Conservation (phyloP, 2,797 vertebrate genomes). For the Staurois parvus region DNA sequence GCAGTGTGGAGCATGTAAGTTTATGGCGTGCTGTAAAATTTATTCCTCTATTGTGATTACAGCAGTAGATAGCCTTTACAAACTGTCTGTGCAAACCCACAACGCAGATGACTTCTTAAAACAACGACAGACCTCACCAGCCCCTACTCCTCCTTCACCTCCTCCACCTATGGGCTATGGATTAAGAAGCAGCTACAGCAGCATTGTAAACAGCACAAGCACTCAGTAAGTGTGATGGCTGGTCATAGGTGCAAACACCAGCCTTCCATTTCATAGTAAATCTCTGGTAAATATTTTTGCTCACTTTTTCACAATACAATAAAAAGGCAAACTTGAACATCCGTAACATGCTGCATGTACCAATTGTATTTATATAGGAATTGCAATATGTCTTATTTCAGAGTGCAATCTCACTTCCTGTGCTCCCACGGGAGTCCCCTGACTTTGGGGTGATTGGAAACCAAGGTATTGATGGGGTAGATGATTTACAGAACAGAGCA, state of each 20-base stretch:
- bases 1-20: neutral
- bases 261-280: neutral
- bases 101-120: constrained; percentile 95
- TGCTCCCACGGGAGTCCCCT: no score
- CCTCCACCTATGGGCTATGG: constrained; percentile 80
- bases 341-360: no score
- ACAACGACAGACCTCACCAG: constrained; percentile 82
- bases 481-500: no score
- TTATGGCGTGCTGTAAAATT: neutral
- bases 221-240: constrained; percentile 70
- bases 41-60: constrained; percentile 65
- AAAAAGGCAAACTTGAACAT: no score
- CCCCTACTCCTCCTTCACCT: constrained; percentile 84
- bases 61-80: constrained; percentile 94
- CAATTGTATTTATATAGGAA: no score
- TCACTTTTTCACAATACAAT: no score
- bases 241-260: neutral
- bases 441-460: no score
- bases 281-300: no score
- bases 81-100: constrained; percentile 94
- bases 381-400: no score
- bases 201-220: constrained; percentile 85
- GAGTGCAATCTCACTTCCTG: no score
- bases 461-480: no score
- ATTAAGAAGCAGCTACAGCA: constrained; percentile 89